Evolutionary conservation across 1,140 invertebrate species (phyloP), one percentile per base, ranked within the genome.

Genomic region (Drosophila rhopaloa): DNA sequence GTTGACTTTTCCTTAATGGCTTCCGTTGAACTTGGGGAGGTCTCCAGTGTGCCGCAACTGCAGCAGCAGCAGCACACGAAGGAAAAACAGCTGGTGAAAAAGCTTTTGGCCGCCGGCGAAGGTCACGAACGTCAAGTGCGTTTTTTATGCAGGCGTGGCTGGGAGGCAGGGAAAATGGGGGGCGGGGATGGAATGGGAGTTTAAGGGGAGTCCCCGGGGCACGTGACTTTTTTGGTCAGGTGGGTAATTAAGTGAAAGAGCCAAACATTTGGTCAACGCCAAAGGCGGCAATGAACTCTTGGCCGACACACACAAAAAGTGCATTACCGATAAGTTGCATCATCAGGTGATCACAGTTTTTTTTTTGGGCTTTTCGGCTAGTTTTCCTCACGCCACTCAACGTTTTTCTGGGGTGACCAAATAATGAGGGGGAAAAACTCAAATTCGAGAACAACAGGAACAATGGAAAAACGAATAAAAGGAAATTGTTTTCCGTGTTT

Each of bases 11-110:
- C 68, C 62, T 71, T 70, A 59, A 56, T 88, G 71, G 82, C 82
- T 86, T 88, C 82, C 79, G 82, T 86, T 88, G 83, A 76, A 79
- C 83, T 71, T 88, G 81, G 63, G 44, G 43, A 71, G 65, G 56
- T 60, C 50, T 48, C 46, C 65, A 54, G 35, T 38, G 6, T 32
- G 24, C 62, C 2, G 35, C 48, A 35, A 41, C 46, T 13, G 47
- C 37, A 35, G 40, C 56, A 53, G 35, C 50, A 32, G 29, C 29
- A 53, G 24, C 27, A 55, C 46, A 10, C 38, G 5, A 43, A 14
- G 14, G 40, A 47, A 66, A 43, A 63, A 32, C 24, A 50, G 32
- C 51, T 70, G 68, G 32, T 51, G 41, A 32, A 55, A 72, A 73
- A 73, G 40, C 35, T 47, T 61, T 16, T 56, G 24, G 41, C 66